Percentiles rank a stretch among this genome's conserved stretches.
Evolutionary conservation across 2,888 invertebrate species (phyloP).

Genomic region (Hydriomena furcata): DNA sequence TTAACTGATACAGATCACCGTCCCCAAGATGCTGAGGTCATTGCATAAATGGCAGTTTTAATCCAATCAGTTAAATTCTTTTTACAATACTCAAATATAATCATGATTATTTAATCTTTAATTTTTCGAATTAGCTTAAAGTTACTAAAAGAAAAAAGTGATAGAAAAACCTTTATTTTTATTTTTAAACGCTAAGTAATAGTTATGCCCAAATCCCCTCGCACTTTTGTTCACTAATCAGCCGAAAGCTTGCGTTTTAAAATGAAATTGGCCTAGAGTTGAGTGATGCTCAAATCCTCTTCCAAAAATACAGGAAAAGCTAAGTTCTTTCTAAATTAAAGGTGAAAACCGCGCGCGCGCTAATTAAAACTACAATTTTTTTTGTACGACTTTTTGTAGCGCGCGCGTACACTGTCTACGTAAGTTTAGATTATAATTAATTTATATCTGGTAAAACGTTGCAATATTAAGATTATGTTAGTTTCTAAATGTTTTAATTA

Average conservation of each 20-base stretch:
- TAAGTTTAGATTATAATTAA: background rate
- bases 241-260: slow-evolving; percentile 46
- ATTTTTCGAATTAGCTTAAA: too few species aligned
- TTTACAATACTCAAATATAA: too few species aligned
- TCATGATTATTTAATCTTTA: too few species aligned
- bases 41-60: too few species aligned
- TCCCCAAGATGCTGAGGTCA: too few species aligned
- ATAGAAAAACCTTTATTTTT: too few species aligned
- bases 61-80: too few species aligned
- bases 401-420: background rate
- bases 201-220: slow-evolving; percentile 37
- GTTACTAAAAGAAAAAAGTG: too few species aligned
- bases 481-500: too few species aligned
- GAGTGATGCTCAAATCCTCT: slow-evolving; percentile 41
- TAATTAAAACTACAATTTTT: background rate
- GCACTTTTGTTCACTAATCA: slow-evolving; percentile 52
- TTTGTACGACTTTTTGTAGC: background rate
- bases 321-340: slow-evolving; percentile 21
- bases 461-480: too few species aligned
- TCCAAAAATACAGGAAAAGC: slow-evolving; percentile 16
- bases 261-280: slow-evolving; percentile 40
- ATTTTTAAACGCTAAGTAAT: slow-evolving; percentile 22
- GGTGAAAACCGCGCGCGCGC: background rate
- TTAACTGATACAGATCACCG: too few species aligned
- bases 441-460: too few species aligned